phyloP scores from a whole-genome alignment of 2,888 invertebrate species.

The Synanthedon vespiformis region DNA sequence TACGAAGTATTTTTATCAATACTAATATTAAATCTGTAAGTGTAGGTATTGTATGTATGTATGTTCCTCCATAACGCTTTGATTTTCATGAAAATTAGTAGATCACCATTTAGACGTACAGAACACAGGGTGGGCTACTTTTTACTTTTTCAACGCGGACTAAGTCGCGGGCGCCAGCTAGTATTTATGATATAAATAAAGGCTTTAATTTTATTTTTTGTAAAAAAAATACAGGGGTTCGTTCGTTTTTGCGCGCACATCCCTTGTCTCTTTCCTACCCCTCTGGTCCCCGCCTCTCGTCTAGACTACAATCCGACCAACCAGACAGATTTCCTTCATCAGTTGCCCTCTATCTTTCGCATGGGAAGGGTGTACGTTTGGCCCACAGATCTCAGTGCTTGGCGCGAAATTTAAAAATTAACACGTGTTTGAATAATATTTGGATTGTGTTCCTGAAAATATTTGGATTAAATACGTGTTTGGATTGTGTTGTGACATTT shows the following conservation, averaged over 20 bases:
- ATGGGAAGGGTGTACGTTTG: constrained; percentile 26
- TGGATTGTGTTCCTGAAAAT: no score
- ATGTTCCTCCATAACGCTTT: no score
- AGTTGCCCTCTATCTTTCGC: constrained; percentile 36
- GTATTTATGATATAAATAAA: neutral
- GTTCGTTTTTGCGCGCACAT: constrained; percentile 22
- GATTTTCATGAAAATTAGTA: no score
- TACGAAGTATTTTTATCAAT: no score
- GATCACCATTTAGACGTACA: no score
- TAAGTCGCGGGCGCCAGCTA: no score
- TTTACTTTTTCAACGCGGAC: no score
- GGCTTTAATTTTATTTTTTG: no score
- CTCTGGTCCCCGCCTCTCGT: constrained; percentile 32
- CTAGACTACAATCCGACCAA: constrained; percentile 45
- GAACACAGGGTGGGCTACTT: no score
- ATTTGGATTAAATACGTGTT: constrained; percentile 6
- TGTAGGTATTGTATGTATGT: no score
- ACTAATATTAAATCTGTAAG: no score
- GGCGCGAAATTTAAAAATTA: constrained; percentile 48
- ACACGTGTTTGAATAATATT: constrained; percentile 8
- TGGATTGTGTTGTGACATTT: constrained; percentile 11
- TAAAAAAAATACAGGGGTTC: constrained; percentile 41
- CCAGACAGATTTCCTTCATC: constrained; percentile 9
- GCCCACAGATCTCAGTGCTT: constrained; percentile 7
- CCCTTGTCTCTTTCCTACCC: constrained; percentile 16